A percentile compares a stretch with the other conserved stretches of the same genome.
Conservation (phyloP, 2,113 vertebrate species). For the Tetraodon nigroviridis region DNA sequence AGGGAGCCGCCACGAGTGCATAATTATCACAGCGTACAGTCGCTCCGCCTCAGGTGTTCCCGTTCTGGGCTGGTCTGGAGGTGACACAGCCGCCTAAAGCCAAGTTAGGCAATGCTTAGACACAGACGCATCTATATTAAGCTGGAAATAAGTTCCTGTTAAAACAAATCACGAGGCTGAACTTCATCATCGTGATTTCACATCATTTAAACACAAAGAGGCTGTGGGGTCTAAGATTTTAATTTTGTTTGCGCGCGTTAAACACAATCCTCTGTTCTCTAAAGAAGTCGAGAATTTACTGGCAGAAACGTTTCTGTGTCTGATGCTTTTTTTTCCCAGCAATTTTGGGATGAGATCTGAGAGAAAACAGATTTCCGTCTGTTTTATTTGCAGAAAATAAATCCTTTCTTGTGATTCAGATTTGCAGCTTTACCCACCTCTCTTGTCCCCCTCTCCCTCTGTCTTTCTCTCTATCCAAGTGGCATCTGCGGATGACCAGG, state of each 20-base stretch:
- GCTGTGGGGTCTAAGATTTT: background rate
- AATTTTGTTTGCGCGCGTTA: slow-evolving; percentile 3
- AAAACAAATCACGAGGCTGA: background rate
- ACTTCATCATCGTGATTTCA: background rate
- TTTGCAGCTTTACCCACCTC: slow-evolving; percentile 77
- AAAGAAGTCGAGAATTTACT: slow-evolving; percentile 42
- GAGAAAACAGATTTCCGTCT: slow-evolving; percentile 74
- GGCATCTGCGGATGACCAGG: slow-evolving; percentile 92
- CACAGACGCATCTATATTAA: background rate
- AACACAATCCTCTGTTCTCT: slow-evolving; percentile 7
- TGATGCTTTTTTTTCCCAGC: slow-evolving; percentile 31
- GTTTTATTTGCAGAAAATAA: slow-evolving; percentile 69
- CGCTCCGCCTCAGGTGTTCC: slow-evolving; percentile 5
- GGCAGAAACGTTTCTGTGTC: slow-evolving; percentile 21
- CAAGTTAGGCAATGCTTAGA: background rate
- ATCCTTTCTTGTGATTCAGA: slow-evolving; percentile 78
- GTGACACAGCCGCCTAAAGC: background rate
- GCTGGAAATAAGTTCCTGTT: background rate
- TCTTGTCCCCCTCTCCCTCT: slow-evolving; percentile 16
- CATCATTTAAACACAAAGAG: background rate
- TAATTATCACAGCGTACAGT: slow-evolving; percentile 1
- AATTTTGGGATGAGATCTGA: slow-evolving; percentile 73
- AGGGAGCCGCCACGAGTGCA: background rate
- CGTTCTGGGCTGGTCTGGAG: background rate
- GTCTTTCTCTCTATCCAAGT: slow-evolving; percentile 69